Evolutionary conservation across 1,140 invertebrate genomes (phyloP).

Genomic region (Penaeus vannamei): DNA sequence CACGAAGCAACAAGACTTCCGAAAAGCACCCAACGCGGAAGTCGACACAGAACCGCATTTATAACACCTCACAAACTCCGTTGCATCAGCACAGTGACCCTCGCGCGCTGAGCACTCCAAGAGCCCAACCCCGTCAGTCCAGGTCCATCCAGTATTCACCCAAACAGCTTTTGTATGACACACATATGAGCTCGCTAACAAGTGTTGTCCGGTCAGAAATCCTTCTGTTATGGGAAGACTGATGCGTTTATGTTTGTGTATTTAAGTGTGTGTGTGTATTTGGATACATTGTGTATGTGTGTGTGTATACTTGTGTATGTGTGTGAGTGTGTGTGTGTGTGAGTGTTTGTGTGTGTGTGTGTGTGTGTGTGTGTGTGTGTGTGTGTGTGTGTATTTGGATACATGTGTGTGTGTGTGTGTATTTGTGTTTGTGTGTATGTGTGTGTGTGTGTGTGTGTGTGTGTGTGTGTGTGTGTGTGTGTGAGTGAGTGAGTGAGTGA

Average conservation of each 20-base stretch:
- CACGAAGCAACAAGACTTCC: too few relatives aligned
- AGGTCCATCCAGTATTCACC: too few relatives aligned
- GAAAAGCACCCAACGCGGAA: too few relatives aligned
- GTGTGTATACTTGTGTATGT: background rate
- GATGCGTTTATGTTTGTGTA: conserved; percentile 19
- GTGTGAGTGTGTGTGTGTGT: background rate
- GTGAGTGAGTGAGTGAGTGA: background rate
- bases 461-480: background rate
- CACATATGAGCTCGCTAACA: too few relatives aligned
- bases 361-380: background rate
- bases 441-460: background rate
- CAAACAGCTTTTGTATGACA: background rate
- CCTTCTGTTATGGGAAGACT: background rate
- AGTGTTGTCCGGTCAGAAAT: too few relatives aligned
- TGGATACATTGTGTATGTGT: background rate
- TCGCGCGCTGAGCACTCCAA: too few relatives aligned
- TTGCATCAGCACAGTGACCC: too few relatives aligned
- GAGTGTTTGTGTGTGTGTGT: background rate
- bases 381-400: background rate
- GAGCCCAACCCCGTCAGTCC: too few relatives aligned
- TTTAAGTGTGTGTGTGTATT: background rate
- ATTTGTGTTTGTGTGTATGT: background rate
- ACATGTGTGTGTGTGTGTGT: background rate
- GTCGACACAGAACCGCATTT: too few relatives aligned
- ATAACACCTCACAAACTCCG: too few relatives aligned